phyloP scores from a whole-genome alignment of 1,140 invertebrate genomes.

The Wiebesia pumilae region DNA sequence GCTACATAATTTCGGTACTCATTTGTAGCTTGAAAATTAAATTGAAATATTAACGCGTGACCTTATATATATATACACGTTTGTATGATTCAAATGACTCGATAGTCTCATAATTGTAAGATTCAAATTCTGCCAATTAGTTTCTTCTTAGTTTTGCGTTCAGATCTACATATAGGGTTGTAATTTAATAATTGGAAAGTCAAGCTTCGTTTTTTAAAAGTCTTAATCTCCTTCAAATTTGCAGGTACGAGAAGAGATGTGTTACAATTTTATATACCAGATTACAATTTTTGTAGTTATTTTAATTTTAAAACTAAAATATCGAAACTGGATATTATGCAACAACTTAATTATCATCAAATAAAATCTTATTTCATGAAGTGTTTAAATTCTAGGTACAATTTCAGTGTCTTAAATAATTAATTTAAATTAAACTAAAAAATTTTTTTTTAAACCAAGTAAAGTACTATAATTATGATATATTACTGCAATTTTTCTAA shows the following conservation, averaged over 20 bases:
- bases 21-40: too few relatives aligned
- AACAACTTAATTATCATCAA: slow-evolving; percentile 1
- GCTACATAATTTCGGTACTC: too few relatives aligned
- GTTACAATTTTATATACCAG: neutral
- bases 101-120: neutral
- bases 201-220: neutral
- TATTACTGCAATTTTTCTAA: neutral
- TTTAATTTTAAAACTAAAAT: neutral
- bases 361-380: neutral
- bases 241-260: neutral
- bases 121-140: neutral
- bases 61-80: neutral
- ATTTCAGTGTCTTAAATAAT: neutral
- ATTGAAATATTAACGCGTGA: neutral
- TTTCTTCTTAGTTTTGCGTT: neutral
- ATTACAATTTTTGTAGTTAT: neutral
- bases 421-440: neutral
- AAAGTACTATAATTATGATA: neutral
- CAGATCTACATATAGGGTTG: neutral
- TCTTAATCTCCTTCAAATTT: slow-evolving; percentile 5
- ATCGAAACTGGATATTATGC: neutral
- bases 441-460: neutral
- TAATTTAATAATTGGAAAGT: slow-evolving; percentile 42
- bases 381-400: neutral
- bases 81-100: neutral